Percentiles rank a stretch among this genome's conserved stretches.
phyloP scores from a whole-genome alignment of 2,888 invertebrate species.

The Sesia apiformis region DNA sequence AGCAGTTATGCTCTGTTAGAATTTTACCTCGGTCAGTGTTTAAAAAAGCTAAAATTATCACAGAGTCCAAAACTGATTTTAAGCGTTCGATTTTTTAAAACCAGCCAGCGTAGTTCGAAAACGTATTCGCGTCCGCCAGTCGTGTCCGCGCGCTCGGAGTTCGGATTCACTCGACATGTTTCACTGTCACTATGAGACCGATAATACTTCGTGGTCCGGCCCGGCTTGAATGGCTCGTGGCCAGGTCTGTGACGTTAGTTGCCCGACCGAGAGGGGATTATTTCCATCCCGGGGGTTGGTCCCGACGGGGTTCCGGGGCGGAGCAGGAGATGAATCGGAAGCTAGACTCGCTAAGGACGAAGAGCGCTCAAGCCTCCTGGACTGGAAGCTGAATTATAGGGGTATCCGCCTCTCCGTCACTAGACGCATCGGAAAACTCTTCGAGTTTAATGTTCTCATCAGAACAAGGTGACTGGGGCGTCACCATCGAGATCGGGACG shows the following conservation, averaged over 20 bases:
- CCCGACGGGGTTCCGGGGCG: constrained; percentile 85
- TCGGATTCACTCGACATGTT: constrained; percentile 15
- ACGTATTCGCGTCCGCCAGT: constrained; percentile 1
- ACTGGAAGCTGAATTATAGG: constrained; percentile 60
- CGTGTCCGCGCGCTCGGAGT: constrained; percentile 9
- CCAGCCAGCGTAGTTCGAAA: neutral
- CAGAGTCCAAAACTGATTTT: constrained; percentile 12
- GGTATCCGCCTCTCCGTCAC: constrained; percentile 72
- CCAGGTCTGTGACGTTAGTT: constrained; percentile 84
- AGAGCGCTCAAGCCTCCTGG: constrained; percentile 67
- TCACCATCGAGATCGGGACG: constrained; percentile 83
- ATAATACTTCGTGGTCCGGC: constrained; percentile 62
- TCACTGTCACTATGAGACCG: constrained; percentile 61
- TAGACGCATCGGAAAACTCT: constrained; percentile 79
- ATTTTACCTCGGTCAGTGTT: constrained; percentile 18
- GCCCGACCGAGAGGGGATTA: constrained; percentile 93
- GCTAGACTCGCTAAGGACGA: constrained; percentile 83
- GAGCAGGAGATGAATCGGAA: constrained; percentile 76
- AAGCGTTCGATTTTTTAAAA: neutral
- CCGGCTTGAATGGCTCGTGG: constrained; percentile 51
- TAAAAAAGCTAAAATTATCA: constrained; percentile 18
- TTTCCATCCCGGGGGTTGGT: constrained; percentile 94
- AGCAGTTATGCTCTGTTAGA: constrained; percentile 14
- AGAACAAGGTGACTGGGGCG: constrained; percentile 87
- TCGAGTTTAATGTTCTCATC: constrained; percentile 81